Base-by-base conservation (phyloP, 2,113 vertebrate genomes). In the Phoxinus phoxinus region DNA sequence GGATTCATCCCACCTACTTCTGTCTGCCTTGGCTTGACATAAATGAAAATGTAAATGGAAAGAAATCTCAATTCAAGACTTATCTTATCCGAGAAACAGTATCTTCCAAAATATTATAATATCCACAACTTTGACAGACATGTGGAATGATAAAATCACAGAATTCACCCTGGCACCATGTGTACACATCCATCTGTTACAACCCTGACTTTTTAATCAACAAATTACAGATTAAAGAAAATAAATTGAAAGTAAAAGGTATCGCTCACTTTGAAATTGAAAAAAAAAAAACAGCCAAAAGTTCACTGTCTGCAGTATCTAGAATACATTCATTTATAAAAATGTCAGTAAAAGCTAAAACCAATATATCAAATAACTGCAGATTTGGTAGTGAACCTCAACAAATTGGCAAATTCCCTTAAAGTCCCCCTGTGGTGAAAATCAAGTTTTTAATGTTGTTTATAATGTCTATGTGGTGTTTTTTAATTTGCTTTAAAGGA, bases 61-160 rank as follows among this genome's bases (percentile, higher is more conserved):
- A 80, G 7, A 63, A 25, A 25, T 44, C 12, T 19, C 23, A 41
- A 41, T 10, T 61, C 51, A 61, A 61, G 21, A 63, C 56, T 17
- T 41, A 61, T 25, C 56, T 61, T 80, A 19, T 4, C 77, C 77
- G 46, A 63, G 77, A 25, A 44, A 46, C 30, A 75, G 56, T 80
- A 44, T n/a, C 35, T 80, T 61, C 7, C 8, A 27, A 15, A 80
- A 80, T 78, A 17, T 79, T 59, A 44, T 44, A 63, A 63, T 25
- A 80, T 41, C 23, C 44, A 44, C 35, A 80, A 80, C 35, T 80
- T 32, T 78, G 75, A 78, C 75, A 80, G 58, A 80, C 77, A 19
- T 32, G 10, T 59, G 32, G 12, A 63, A 27, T 44, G 35, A 80
- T 51, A 75, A 48, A 44, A 63, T 80, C 56, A 25, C 56, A 63